Evolutionary conservation across 2,888 invertebrate genomes (phyloP), one percentile per base, ranked within the genome.

Genomic region (Muschampia plurimacula): DNA sequence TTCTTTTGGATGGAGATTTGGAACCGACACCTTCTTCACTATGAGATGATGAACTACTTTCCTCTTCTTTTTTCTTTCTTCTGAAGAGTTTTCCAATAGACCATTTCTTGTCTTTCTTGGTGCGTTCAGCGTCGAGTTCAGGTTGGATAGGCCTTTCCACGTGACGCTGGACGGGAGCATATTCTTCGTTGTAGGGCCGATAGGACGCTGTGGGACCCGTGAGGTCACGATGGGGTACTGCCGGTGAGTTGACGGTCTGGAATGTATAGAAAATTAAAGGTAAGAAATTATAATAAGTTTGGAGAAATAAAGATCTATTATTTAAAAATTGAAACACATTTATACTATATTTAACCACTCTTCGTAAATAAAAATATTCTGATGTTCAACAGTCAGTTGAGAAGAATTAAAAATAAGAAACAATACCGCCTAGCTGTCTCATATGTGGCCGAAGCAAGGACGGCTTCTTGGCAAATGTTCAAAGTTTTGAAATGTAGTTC

Each of bases 31-130:
- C 92, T 80, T 91, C 94, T 44, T 92, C 94, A 74, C 86, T 92
- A 78, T 95, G 95, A 15, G 95, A 95, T 70, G 95, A 95, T 71
- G 95, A 93, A 12, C 93, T 95, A 64, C 93, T 95, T 77, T 96
- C 96, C 62, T 95, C 95, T 74, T 96, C 96, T 77, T 96, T 96
- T 87, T 97, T 97, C 89, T 97, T 97, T 84, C 96, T 95, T 76
- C 97, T 95, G 84, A 98, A 97, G 3, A 98, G 95, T 80, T 96
- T 97, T 8, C 97, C 97, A 60, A 98, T 95, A 9, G 97, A 97
- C 97, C 97, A 98, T 88, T 97, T 97, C 79, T 96, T 96, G 80
- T 96, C 96, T 82, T 95, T 95, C 77, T 95, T 94, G 76, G 84
- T 81, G 80, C 92, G 89, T 85, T 93, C 93, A n/a, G 81, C 78